Evolutionary conservation across 2,888 invertebrate genomes (phyloP), one percentile per base, ranked within the genome.

Genomic region (Linyphia triangularis): DNA sequence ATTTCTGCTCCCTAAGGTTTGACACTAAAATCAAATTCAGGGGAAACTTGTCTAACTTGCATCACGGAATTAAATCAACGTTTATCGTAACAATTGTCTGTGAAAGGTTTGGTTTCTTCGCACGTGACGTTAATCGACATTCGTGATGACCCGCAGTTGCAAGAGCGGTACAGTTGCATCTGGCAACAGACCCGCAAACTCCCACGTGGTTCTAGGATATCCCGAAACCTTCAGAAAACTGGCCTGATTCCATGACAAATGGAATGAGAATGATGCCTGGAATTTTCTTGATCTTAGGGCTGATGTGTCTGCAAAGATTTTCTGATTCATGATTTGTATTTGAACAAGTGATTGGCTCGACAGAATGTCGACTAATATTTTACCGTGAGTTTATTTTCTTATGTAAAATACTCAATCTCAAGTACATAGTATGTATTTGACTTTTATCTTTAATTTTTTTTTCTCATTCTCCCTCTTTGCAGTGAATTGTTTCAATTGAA

Each of bases 91-190:
- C 40, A 30, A 59, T 51, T 19, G 57, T 4, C 57, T n/a, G 73
- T 26, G 67, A 79, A 79, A 79, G 65, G 43, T 51, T 73, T 75
- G 84, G 67, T 84, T 84, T 84, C 84, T 84, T 84, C 33, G 75
- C 65, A 67, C 24, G 28, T 84, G 75, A 75, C 84, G 33, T 72
- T 51, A 67, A 67, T 43, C 43, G 57, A 67, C n/a, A 6, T 84
- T 75, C 75, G 84, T 63, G 65, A 75, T 73, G 51, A 75, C 75
- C 65, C 33, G 7, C 26, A 75, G 57, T 57, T 75, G 63, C 30
- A 51, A 33, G 51, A 67, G 72, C 67, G 51, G 72, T 67, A 43
- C 40, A 51, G 75, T 61, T 84, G 30, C 67, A 84, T 51, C 65
- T 84, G 84, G 16, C 16, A 22, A 19, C 40, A 24, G 7, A 43